Evolutionary conservation across 2,797 vertebrate species (phyloP).

Genomic region (Gymnodraco acuticeps): DNA sequence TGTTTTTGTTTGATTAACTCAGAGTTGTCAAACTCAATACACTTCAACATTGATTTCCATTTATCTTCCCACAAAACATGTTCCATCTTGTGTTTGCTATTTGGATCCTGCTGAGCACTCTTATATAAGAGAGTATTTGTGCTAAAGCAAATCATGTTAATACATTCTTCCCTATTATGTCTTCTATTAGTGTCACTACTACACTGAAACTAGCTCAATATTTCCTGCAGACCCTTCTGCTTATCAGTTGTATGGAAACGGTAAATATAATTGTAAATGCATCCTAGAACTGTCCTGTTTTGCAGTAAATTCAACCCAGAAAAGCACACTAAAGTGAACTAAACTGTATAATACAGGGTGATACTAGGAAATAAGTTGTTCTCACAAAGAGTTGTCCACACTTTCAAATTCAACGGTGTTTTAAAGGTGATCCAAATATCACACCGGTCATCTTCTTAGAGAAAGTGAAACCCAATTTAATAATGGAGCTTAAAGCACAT

Average conservation of each 20-base stretch:
- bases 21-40: constrained; percentile 5
- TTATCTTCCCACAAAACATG: constrained; percentile 14
- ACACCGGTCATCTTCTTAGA: background rate
- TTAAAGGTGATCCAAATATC: background rate
- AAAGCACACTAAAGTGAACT: background rate
- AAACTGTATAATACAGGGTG: background rate
- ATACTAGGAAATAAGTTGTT: background rate
- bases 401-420: background rate
- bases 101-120: background rate
- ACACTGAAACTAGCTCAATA: background rate
- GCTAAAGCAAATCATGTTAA: background rate
- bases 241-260: background rate
- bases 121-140: background rate
- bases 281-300: background rate
- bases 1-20: background rate
- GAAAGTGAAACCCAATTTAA: background rate
- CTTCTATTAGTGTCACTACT: background rate
- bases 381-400: no score
- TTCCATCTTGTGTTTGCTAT: constrained; percentile 38
- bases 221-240: background rate
- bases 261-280: background rate
- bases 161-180: background rate
- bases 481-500: background rate
- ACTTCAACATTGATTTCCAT: constrained; percentile 9
- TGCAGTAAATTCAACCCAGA: background rate